phyloP scores from a whole-genome alignment of 2,797 vertebrate species.

The Ciconia nigra region DNA sequence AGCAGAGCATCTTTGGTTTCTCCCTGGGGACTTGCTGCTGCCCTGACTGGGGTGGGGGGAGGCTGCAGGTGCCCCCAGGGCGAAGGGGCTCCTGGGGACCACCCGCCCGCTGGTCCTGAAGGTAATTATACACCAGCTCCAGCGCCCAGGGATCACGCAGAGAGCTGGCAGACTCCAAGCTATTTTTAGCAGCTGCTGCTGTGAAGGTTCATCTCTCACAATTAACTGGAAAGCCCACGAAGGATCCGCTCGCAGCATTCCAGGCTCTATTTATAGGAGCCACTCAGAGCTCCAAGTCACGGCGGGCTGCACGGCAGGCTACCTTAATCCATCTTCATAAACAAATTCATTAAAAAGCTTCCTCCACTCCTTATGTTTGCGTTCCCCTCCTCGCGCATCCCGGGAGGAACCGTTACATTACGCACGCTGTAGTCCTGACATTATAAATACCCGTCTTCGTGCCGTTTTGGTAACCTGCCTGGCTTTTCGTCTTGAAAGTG shows the following conservation, averaged over 20 bases:
- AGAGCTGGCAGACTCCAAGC: background rate
- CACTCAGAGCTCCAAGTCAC: conserved; percentile 7
- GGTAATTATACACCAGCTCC: background rate
- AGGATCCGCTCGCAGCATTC: conserved; percentile 20
- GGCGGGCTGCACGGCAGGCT: background rate
- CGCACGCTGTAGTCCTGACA: background rate
- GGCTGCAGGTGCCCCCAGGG: background rate
- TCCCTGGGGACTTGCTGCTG: background rate
- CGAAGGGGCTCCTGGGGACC: background rate
- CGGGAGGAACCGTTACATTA: background rate
- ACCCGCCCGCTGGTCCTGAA: background rate
- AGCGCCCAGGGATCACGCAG: background rate
- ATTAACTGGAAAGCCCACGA: conserved; percentile 64
- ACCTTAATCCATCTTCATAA: conserved; percentile 28
- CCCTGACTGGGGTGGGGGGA: fast-evolving
- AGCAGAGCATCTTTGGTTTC: background rate
- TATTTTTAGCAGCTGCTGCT: conserved; percentile 57
- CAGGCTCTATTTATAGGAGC: conserved; percentile 56
- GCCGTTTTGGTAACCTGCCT: background rate
- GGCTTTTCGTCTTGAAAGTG: fast-evolving
- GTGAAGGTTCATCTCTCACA: conserved; percentile 44
- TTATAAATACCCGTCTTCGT: background rate
- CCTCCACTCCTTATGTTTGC: background rate
- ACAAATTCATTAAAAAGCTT: conserved; percentile 36
- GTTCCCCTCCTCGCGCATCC: background rate